Base-by-base conservation (phyloP, 2,113 vertebrate species). In the Tonatia bakeri region DNA sequence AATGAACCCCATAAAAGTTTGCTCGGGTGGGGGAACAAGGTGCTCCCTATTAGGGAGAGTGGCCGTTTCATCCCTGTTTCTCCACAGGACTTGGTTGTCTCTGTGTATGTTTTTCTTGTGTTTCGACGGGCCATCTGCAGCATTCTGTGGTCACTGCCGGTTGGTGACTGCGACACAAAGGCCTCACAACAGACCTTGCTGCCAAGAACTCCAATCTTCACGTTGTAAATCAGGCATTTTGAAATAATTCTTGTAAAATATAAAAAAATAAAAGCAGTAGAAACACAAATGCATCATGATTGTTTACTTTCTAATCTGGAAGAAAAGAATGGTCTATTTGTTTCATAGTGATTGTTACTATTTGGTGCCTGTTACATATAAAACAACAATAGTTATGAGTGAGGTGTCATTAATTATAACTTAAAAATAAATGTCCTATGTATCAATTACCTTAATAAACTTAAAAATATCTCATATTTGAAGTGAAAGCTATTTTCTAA, bases 141-240 rank as follows among this genome's bases (percentile, higher is more conserved):
- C n/a, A n/a, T n/a, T n/a, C n/a, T n/a, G n/a, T n/a, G n/a, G n/a
- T n/a, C n/a, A n/a, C n/a, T n/a, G n/a, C n/a, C n/a, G n/a, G n/a
- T n/a, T n/a, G n/a, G n/a, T n/a, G n/a, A n/a, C n/a, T n/a, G n/a
- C n/a, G n/a, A n/a, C n/a, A n/a, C n/a, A n/a, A n/a, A n/a, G n/a
- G 76, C 14, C 59, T 97, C 87, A 67, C 50, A 94, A 96, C 73
- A 91, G 13, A 89, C 76, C 70, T n/a, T 87, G 56, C 8, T 95
- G 33, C 77, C 84, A 96, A 95, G 76, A 80, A 76, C 36, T 72
- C 72, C 33, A 81, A 86, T 77, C 16, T n/a, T 59, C 92, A 76
- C 16, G 1, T n/a, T 88, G 15, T 69, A 69, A 92, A 36, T 54
- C 31, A 69, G 20, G 26, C 0, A 79, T 96, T 85, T 86, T 90